A percentile compares a stretch with the other conserved stretches of the same genome.
Evolutionary conservation across 64 coral and sea anemone genomes (phyloP).

Genomic region (Montipora cactus): DNA sequence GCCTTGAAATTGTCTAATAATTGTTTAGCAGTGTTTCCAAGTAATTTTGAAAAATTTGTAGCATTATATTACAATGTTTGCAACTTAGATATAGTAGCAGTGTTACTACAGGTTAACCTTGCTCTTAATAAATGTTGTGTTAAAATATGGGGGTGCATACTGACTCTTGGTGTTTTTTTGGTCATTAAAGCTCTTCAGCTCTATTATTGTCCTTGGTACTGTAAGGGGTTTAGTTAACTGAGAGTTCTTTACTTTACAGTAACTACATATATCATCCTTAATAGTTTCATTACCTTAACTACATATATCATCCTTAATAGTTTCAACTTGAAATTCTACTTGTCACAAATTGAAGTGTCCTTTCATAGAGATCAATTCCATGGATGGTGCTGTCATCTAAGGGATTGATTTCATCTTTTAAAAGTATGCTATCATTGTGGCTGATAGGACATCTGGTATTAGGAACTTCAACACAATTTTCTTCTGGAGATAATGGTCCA

Average conservation of each 20-base stretch:
- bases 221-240: conserved; percentile 4
- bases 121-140: conserved; percentile 10
- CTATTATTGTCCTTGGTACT: conserved; percentile 1
- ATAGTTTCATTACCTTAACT: background rate
- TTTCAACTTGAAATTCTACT: conserved; percentile 27
- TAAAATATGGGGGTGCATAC: conserved; percentile 13
- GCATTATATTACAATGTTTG: conserved; percentile 6
- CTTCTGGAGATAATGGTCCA: conserved; percentile 32
- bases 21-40: conserved; percentile 7
- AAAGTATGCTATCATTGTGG: background rate
- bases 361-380: conserved; percentile 61
- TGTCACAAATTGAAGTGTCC: conserved; percentile 33
- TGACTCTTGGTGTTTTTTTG: conserved; percentile 2
- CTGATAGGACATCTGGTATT: conserved; percentile 20
- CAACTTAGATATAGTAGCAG: conserved; percentile 14
- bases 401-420: conserved; percentile 40
- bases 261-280: background rate
- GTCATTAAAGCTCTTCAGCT: background rate
- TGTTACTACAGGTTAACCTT: background rate
- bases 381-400: conserved; percentile 37
- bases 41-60: conserved; percentile 1
- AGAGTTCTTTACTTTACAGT: background rate
- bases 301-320: background rate
- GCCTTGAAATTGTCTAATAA: conserved; percentile 5
- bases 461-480: conserved; percentile 35